Evolutionary conservation across 2,888 invertebrate genomes (phyloP), one percentile per base, ranked within the genome.

Genomic region (Tetanocera ferruginea): DNA sequence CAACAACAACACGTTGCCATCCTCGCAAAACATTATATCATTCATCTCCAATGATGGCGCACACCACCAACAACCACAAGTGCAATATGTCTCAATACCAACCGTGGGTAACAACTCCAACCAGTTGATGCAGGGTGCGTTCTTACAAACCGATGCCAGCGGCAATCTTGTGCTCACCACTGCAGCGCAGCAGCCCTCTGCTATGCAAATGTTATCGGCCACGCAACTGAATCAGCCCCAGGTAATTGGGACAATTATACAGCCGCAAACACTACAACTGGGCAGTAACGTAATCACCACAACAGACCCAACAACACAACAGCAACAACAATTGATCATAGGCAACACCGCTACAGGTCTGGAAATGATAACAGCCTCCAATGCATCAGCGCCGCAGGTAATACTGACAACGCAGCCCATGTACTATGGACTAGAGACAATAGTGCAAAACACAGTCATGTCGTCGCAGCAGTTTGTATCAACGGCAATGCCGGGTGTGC

Each of bases 391-490:
- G 1, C 92, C 91, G 49, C 88, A 89, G 67, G 92, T 93, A 90
- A 91, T 93, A 85, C 87, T 93, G 76, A 85, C 87, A 62, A 93
- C 93, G 19, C 95, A 95, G 83, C 95, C 95, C 5, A 93, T 96
- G 84, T 95, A 95, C 85, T 95, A 95, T 84, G 95, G 95, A 0
- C 91, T 96, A 81, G 96, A 96, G 90, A 96, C 96, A 0, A 95
- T 96, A 76, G 96, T 96, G 3, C 95, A 95, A 88, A 96, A 96
- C 85, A 96, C 96, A 5, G 95, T 96, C 0, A 95, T 96, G 95
- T 95, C 95, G n/a, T 95, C 95, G 28, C 95, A 95, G 86, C 96
- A 96, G 86, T 95, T 95, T 86, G 93, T 96, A 19, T 94, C 95
- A 4, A 94, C 95, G 1, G 93, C 95, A 5, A 94, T 95, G 91